Evolutionary conservation across 2,888 invertebrate genomes (phyloP).

Genomic region (Eudasyphora cyanicolor): DNA sequence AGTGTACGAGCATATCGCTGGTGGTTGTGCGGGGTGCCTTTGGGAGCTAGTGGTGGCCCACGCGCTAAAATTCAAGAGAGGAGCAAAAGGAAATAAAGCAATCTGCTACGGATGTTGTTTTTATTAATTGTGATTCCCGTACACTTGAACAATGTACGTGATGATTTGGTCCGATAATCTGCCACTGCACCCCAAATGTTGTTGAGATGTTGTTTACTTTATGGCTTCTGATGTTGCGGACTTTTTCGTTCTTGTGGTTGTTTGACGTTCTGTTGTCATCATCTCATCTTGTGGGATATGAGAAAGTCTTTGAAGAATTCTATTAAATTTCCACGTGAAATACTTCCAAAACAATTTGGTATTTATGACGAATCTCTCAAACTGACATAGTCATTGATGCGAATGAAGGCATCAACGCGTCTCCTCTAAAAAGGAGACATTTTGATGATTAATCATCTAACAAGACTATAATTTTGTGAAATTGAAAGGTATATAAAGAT

Average conservation of each 20-base stretch:
- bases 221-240: neutral
- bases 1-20: neutral
- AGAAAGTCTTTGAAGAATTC: neutral
- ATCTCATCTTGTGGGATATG: neutral
- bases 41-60: neutral
- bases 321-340: neutral
- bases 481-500: neutral
- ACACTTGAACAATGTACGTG: conserved; percentile 29
- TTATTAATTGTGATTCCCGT: neutral
- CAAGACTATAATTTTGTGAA: neutral
- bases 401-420: neutral
- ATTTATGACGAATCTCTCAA: neutral
- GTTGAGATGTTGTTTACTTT: neutral
- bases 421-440: neutral
- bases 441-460: neutral
- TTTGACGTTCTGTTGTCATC: too few relatives aligned
- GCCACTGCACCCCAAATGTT: neutral
- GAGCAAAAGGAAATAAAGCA: neutral
- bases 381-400: neutral
- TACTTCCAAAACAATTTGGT: neutral
- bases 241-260: neutral
- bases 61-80: neutral
- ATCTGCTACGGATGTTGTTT: neutral
- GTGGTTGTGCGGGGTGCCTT: too few relatives aligned
- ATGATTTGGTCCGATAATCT: conserved; percentile 2